Conservation (phyloP, 2,888 invertebrate species). For the Drosophila maculinotata region DNA sequence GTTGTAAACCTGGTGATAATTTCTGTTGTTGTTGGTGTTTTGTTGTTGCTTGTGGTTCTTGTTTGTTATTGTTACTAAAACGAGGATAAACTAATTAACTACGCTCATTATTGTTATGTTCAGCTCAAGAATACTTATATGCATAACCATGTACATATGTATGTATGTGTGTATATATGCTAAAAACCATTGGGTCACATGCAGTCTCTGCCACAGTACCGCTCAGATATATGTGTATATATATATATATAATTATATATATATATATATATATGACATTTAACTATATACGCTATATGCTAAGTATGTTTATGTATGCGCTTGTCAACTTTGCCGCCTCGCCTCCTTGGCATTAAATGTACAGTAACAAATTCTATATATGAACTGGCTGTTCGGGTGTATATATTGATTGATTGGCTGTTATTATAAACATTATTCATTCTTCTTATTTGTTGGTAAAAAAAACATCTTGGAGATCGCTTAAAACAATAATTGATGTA, state of each 20-base stretch:
- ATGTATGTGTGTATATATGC: slow-evolving; percentile 23
- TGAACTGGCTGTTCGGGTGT: slow-evolving; percentile 41
- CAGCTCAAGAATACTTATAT: slow-evolving; percentile 66
- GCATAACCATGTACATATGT: slow-evolving; percentile 19
- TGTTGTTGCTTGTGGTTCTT: slow-evolving; percentile 14
- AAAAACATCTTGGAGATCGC: slow-evolving; percentile 45
- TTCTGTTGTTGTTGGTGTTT: slow-evolving; percentile 17
- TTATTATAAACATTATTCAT: slow-evolving; percentile 19
- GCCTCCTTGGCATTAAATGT: slow-evolving; percentile 58
- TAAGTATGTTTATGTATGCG: slow-evolving; percentile 25
- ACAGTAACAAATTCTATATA: slow-evolving; percentile 60
- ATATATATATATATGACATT: slow-evolving; percentile 40
- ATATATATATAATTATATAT: slow-evolving; percentile 39
- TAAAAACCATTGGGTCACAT: slow-evolving; percentile 46
- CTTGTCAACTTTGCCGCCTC: slow-evolving; percentile 11
- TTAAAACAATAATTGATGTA: slow-evolving; percentile 25
- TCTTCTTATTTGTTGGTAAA: slow-evolving; percentile 6
- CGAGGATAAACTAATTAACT: slow-evolving; percentile 69
- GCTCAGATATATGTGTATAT: slow-evolving; percentile 22
- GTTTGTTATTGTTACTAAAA: slow-evolving; percentile 30
- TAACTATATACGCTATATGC: slow-evolving; percentile 34
- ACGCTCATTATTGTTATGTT: slow-evolving; percentile 76
- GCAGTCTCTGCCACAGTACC: slow-evolving; percentile 30
- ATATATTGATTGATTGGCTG: slow-evolving; percentile 33
- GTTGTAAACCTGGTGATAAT: slow-evolving; percentile 33